Evolutionary conservation across 2,888 invertebrate genomes (phyloP), one percentile per base, ranked within the genome.

Genomic region (Taenaris catops): DNA sequence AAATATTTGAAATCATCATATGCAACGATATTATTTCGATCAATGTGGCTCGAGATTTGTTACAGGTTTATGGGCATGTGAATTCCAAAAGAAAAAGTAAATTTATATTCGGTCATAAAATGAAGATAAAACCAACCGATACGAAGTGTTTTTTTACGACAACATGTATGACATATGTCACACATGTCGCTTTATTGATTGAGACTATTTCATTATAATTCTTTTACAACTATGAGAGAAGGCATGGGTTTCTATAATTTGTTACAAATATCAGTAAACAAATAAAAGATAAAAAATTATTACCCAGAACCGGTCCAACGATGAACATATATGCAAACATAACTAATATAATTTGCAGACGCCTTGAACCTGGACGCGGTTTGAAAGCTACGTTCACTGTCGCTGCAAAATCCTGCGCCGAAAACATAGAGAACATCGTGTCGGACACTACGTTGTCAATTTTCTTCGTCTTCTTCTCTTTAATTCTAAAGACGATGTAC

Each of bases 231-330:
- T n/a, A n/a, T n/a, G n/a, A n/a, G n/a, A n/a, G n/a, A n/a, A n/a
- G n/a, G n/a, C n/a, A n/a, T n/a, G n/a, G n/a, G n/a, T n/a, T n/a
- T n/a, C n/a, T n/a, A n/a, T n/a, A n/a, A n/a, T n/a, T n/a, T n/a
- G n/a, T n/a, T n/a, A n/a, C n/a, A n/a, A n/a, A n/a, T n/a, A n/a
- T n/a, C n/a, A n/a, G n/a, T n/a, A n/a, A n/a, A n/a, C n/a, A n/a
- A n/a, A 4, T 3, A 14, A 14, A 14, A 14, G 2, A 14, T 14
- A 14, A 16, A 31, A 18, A 4, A 7, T 25, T 27, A 53, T 79
- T 79, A 87, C 87, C 87, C 49, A 86, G 55, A 25, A 84, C 79
- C 24, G 87, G 87, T 74, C 87, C 87, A 45, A 84, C 83, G 63
- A 86, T 75, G 63, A 87, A 63, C 78, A 87, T 83, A 51, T 86